Conservation (phyloP, 2,797 vertebrate species). For the Coregonus ussuriensis region DNA sequence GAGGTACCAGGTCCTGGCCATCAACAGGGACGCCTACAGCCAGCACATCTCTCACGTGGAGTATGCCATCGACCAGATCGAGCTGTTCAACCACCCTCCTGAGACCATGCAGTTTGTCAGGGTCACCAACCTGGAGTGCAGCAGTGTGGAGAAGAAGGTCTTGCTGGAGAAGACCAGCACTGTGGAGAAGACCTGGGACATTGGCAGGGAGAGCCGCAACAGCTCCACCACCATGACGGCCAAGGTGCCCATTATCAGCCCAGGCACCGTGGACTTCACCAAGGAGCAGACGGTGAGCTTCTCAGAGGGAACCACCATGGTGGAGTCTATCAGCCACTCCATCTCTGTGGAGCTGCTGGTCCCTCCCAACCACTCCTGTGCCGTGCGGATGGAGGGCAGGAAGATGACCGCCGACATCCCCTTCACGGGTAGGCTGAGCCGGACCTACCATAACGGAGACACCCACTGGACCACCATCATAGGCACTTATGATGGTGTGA, state of each 20-base stretch:
- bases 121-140: slow-evolving; percentile 72
- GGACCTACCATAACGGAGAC: slow-evolving; percentile 66
- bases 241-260: slow-evolving; percentile 65
- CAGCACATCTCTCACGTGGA: slow-evolving; percentile 73
- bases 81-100: slow-evolving; percentile 70
- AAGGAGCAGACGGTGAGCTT: slow-evolving; percentile 70
- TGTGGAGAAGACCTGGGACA: slow-evolving; percentile 68
- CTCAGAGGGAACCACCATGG: slow-evolving; percentile 63
- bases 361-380: slow-evolving; percentile 68
- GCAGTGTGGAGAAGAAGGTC: slow-evolving; percentile 65
- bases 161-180: slow-evolving; percentile 67
- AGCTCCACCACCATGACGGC: slow-evolving; percentile 69
- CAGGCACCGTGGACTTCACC: slow-evolving; percentile 60
- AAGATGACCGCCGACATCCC: slow-evolving; percentile 73
- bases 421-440: slow-evolving; percentile 66
- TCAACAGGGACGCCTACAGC: slow-evolving; percentile 69
- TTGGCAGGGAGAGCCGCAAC: slow-evolving; percentile 67
- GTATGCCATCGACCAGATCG: slow-evolving; percentile 65
- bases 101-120: slow-evolving; percentile 67
- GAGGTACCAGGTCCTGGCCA: slow-evolving; percentile 69
- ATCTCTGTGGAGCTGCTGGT: slow-evolving; percentile 65
- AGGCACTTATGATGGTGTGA: slow-evolving; percentile 64
- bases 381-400: slow-evolving; percentile 70
- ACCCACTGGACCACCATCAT: slow-evolving; percentile 69
- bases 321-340: slow-evolving; percentile 61